Base-by-base conservation (phyloP, 2,888 invertebrate genomes). In the Minunthozetes semirufus region DNA sequence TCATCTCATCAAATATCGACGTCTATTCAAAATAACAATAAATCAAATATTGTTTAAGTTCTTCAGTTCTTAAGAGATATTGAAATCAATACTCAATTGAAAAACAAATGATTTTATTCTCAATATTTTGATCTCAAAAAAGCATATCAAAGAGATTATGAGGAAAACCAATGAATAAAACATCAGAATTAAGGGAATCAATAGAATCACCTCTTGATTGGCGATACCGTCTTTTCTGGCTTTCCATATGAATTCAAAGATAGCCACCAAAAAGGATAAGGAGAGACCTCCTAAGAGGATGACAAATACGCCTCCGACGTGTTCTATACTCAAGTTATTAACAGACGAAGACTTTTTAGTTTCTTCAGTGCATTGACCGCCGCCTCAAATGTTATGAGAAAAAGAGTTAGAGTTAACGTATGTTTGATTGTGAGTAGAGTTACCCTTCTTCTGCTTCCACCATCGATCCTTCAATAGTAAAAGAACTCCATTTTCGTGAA, bases 221-320 rank as follows among this genome's bases (percentile, higher is more conserved):
- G n/a, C 53, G 48, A 90, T 89, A 0, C 92, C 89, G 81, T 92
- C 92, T 83, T 92, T 93, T 84, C 89, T 91, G 0, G 93, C 92
- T 82, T 94, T 93, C 92, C 93, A 94, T 80, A 93, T 93, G 83
- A 97, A 96, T 82, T 97, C 95, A 80, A 94, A 85, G 76, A 97
- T 91, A 11, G 95, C 95, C 5, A 95, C 93, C 73, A 96, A 86
- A 77, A 96, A 91, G 0, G 96, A 94, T 33, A 95, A 82, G 0
- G 93, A 92, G 66, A 98, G 85, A 0, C 97, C 98, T 78, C 93
- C 94, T 0, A 97, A 87, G 0, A 99, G 86, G 0, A 98, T 96
- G 38, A 99, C 95, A 83, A 99, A 99, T 0, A 99, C 94, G 1
- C 98, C 98, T 78, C 92, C 90, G 80, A 90, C 90, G 81, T 91